Evolutionary conservation across 2,888 invertebrate species (phyloP), one percentile per base, ranked within the genome.

Genomic region (Tipula vernalis): DNA sequence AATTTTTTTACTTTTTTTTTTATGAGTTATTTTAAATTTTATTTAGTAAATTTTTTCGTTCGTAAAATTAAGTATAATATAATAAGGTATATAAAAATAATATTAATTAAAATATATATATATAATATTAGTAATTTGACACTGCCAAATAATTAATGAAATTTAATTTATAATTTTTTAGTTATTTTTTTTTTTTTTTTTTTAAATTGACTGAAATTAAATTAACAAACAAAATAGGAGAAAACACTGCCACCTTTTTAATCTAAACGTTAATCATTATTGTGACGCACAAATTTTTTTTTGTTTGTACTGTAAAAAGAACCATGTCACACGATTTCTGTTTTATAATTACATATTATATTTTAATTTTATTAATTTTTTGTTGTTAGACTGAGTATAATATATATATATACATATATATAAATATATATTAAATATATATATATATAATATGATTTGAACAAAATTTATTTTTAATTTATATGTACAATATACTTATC

Each of bases 201-300:
- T 18, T 71, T 28, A n/a, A 28, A 71, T 71, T 71, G 71, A 71
- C 71, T 71, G 71, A 71, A 71, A 71, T 71, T 71, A 71, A 71
- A 71, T 71, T 71, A 84, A 84, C 41, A 83, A 83, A 83, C 83
- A 84, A 84, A 83, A 84, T 84, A 84, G 41, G 41, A 84, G 41
- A 84, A 84, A 84, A 84, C 84, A 84, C 84, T 84, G 84, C 84
- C 84, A 84, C 41, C 84, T 84, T 28, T 28, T 84, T n/a, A 71
- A 71, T 71, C 28, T 71, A 71, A 71, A 71, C 71, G 71, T 28
- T 5, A 28, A 71, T 13, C 28, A 71, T 71, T 71, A 28, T 71
- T 71, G 71, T 71, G 71, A 71, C 71, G 71, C 18, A 71, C 71
- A 71, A 71, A 18, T 15, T 57, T 12, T 28, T 28, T 44, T 44